phyloP scores from a whole-genome alignment of 1,140 invertebrate genomes.

The Bombus confusus region DNA sequence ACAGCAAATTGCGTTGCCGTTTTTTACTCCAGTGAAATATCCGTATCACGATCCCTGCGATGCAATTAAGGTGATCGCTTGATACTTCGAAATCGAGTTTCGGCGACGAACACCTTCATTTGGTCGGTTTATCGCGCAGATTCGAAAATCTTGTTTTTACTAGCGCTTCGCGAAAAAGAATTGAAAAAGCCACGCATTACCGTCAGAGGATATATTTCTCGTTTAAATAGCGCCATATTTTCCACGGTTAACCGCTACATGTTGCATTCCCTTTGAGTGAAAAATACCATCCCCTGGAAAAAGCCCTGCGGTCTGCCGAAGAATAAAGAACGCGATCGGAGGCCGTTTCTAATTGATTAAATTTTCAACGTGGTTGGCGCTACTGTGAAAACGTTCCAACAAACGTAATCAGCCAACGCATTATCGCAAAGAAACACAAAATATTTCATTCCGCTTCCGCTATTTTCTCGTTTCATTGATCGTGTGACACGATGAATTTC shows the following conservation, averaged over 20 bases:
- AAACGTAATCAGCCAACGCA: constrained; percentile 24
- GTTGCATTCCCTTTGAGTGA: not conserved
- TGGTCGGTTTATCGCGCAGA: not conserved
- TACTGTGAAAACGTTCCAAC: no score
- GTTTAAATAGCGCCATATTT: constrained; percentile 20
- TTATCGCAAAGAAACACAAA: not conserved
- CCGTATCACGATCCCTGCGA: not conserved
- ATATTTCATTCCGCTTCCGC: not conserved
- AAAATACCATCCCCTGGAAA: not conserved
- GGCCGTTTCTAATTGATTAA: not conserved
- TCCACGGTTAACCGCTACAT: not conserved
- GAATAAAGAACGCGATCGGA: not conserved
- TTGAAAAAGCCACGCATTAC: not conserved
- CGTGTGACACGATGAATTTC: not conserved
- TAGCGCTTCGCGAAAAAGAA: not conserved
- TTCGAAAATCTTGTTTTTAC: not conserved
- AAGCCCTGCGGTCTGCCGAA: not conserved
- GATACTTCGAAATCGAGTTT: not conserved
- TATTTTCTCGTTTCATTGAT: not conserved
- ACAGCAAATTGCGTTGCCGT: not conserved
- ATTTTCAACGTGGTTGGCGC: not conserved
- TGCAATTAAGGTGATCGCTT: not conserved
- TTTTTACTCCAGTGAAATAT: not conserved
- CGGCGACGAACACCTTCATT: not conserved
- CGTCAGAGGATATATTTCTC: constrained; percentile 6